Evolutionary conservation across 2,888 invertebrate genomes (phyloP), one percentile per base, ranked within the genome.

Genomic region (Nephrotoma flavescens): DNA sequence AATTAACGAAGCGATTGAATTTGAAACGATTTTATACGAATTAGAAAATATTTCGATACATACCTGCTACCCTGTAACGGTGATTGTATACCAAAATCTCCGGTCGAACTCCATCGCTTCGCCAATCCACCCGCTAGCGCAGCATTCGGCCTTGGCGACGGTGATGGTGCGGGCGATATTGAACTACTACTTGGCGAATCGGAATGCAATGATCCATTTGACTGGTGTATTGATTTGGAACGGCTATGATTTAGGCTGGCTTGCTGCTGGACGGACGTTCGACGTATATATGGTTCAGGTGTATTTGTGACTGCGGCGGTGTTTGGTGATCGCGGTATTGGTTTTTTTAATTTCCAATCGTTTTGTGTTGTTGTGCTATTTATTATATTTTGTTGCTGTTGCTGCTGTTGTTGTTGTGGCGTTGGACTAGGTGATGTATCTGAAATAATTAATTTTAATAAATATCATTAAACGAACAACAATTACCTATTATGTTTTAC

Each of bases 101-200:
- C 96, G 0, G 96, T 96, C 31, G 96, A 96, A 90, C 94, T 96
- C 96, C 96, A 96, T 87, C 96, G 92, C 92, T 96, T 96, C 87
- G 94, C 93, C 88, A 95, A 93, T 19, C 88, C 88, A 86, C 87
- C 89, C 71, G 89, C 88, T 87, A 90, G 90, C 89, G 92, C 92
- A 57, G 95, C 95, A 0, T 95, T 95, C 86, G 95, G 95, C 88
- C 95, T 93, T 6, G 95, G 95, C 45, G 95, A 95, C 85, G 95
- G 95, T 0, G 95, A 95, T 19, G 96, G 96, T 88, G 96, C 95
- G 7, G 96, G 96, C n/a, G 96, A 96, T 87, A 96, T 94, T 86
- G 96, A 96, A 89, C 95, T 96, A 6, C 96, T 96, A 89, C 96
- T 96, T 6, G 95, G 96, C 87, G 95, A 95, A 91, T 96, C 96